Base-by-base conservation (phyloP, 2,113 vertebrate genomes). In the Ciconia maguari region DNA sequence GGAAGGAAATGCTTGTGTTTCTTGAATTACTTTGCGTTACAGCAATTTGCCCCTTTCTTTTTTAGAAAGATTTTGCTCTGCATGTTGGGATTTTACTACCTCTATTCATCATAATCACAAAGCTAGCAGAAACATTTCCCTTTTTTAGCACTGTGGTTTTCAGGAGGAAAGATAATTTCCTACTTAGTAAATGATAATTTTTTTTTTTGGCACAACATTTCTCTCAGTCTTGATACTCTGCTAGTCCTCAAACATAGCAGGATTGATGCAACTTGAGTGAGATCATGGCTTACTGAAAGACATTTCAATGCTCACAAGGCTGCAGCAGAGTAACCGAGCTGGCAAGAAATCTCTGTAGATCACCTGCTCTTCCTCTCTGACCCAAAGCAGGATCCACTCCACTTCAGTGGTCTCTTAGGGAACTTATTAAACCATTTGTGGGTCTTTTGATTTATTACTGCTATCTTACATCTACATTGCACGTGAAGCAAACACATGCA, bases 1-100 rank as follows among this genome's bases (percentile, higher is more conserved):
- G 93, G 62, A 97, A 93, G 69, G 69, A 96, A 97, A 96, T 87
- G 15, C 60, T 91, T 93, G 74, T 93, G 69, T 96, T 96, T 96
- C 52, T 92, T 96, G 57, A 97, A 92, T 89, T 85, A 55, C 80
- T 93, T 95, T 90, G 74, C 49, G 44, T 96, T 97, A 83, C 55
- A 91, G 82, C 18, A 95, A 84, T 90, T 95, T 96, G 26, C 41
- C 7, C 32, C 38, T 93, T 92, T 90, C 52, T 69, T 58, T 65
- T 44, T 44, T 38, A 38, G 54, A 93, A 89, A 66, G 16, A 70
- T 91, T 93, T 87, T 91, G 8, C 42, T 80, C 82, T 75, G 18
- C 38, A 38, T 90, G 48, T 83, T 90, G 48, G 30, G 61, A 68
- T 96, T 96, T 95, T 90, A 91, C 85, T 93, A 74, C 72, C 29